Evolutionary conservation across 2,888 invertebrate species (phyloP).

Genomic region (Diaprepes abbreviatus): DNA sequence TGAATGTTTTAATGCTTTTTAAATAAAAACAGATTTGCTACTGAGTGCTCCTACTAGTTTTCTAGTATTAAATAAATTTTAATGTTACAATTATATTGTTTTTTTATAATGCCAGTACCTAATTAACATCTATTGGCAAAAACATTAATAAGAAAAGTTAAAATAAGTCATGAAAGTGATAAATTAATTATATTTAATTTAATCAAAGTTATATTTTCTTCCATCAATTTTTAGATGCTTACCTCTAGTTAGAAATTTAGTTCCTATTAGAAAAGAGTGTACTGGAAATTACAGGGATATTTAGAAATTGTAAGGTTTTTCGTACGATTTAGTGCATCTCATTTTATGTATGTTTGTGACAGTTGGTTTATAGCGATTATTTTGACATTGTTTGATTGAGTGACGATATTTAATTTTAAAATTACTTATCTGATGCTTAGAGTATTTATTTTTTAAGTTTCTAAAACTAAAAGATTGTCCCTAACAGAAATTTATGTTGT

Average conservation of each 20-base stretch:
- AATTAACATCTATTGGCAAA: background rate
- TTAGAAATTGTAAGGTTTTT: constrained; percentile 5
- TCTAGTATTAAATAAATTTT: no score
- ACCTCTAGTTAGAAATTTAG: constrained; percentile 17
- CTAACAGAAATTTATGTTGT: no score
- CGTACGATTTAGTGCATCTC: background rate
- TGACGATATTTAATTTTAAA: background rate
- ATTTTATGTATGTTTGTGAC: background rate
- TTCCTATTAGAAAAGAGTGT: constrained; percentile 28
- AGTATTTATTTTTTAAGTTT: background rate
- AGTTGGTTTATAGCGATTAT: no score
- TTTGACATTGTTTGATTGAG: no score
- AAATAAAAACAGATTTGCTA: no score
- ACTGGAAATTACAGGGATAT: constrained; percentile 40
- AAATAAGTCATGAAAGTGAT: no score
- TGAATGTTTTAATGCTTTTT: no score
- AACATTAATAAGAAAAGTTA: no score
- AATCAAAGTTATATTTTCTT: background rate
- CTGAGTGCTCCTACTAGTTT: no score
- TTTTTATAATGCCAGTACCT: background rate
- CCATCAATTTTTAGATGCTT: constrained; percentile 3
- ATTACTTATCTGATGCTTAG: no score
- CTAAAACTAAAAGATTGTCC: background rate
- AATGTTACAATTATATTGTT: no score
- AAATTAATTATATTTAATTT: background rate